Conservation (phyloP, 2,888 invertebrate genomes). For the Habroteleia sp. region DNA sequence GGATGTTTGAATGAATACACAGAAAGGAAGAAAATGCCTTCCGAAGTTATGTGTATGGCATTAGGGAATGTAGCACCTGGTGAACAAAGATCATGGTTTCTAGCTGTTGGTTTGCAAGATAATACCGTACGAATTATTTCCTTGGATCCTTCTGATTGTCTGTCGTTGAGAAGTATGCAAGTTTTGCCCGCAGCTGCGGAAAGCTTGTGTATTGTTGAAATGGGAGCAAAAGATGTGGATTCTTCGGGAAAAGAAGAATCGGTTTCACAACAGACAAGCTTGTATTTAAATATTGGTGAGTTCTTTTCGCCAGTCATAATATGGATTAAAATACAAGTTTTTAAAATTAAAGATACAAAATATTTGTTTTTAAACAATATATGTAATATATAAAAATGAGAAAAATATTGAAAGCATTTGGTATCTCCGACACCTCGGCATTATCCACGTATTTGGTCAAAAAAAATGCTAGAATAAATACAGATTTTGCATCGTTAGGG, state of each 20-base stretch:
- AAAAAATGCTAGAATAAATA: slow-evolving; percentile 75
- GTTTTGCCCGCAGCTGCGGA: slow-evolving; percentile 97
- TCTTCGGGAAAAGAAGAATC: slow-evolving; percentile 80
- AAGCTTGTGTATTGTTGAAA: slow-evolving; percentile 97
- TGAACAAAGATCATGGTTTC: slow-evolving; percentile 96
- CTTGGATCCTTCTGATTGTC: slow-evolving; percentile 96
- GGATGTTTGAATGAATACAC: slow-evolving; percentile 99
- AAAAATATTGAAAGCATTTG: slow-evolving; percentile 70
- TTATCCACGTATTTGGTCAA: slow-evolving; percentile 78
- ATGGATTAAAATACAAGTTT: too few species aligned
- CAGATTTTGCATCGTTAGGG: slow-evolving; percentile 79
- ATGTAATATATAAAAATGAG: not conserved
- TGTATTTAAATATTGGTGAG: slow-evolving; percentile 94
- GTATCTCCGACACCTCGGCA: slow-evolving; percentile 80
- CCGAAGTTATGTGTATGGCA: slow-evolving; percentile 99
- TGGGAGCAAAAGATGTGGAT: slow-evolving; percentile 87
- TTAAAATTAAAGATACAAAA: too few species aligned
- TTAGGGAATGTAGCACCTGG: slow-evolving; percentile 96
- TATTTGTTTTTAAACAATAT: too few species aligned
- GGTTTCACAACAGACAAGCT: slow-evolving; percentile 86
- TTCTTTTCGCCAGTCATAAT: not conserved
- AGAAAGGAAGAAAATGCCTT: slow-evolving; percentile 97
- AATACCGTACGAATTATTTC: slow-evolving; percentile 99
- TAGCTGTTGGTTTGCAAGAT: slow-evolving; percentile 97
- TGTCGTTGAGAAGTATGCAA: slow-evolving; percentile 97